Base-by-base conservation (phyloP, 2,888 invertebrate genomes). In the Lepeophtheirus nordmannii region DNA sequence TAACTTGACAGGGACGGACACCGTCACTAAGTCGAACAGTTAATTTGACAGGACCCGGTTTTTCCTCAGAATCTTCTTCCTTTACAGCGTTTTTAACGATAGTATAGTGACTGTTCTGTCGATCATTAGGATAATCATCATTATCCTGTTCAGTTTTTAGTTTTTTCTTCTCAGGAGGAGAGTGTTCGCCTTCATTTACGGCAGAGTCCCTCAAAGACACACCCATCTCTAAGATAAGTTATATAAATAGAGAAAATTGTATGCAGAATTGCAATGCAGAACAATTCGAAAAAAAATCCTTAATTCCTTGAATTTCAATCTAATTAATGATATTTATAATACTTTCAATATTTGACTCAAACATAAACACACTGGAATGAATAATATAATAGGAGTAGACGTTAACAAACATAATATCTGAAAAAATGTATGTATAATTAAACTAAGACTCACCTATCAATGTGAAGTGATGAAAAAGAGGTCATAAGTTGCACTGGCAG, bases 1-100 rank as follows among this genome's bases (percentile, higher is more conserved):
- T 23, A 20, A 58, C 58, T 58, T 58, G 22, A 30, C 61, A 61
- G 53, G 53, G 53, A 14, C 53, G 53, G 17, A 46, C 5, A n/a
- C 53, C 53, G 53, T 46, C 53, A 17, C 53, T 46, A 17, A 46
- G 53, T 14, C 53, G 53, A 17, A 46, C 53, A 46, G 53, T 46
- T 46, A 46, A 17, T 17, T 46, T 46, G 5, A 46, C 53, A 3
- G 53, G 53, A 14, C 53, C 53, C 17, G 53, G 53, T 17, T 17
- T 14, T 46, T 46, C 53, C 14, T 46, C 17, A 14, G 14, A 14
- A 5, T 46, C 53, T 46, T 46, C 53, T 46, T 46, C 53, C 8
- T 46, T 46, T 17, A 46, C 53, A 17, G 53, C 53, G 53, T 46
- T 46, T 17, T 17, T 14, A 14, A 46, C 53, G 53, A 46, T 17